phyloP scores from a whole-genome alignment of 2,797 vertebrate species.

The Acrossocheilus fasciatus region DNA sequence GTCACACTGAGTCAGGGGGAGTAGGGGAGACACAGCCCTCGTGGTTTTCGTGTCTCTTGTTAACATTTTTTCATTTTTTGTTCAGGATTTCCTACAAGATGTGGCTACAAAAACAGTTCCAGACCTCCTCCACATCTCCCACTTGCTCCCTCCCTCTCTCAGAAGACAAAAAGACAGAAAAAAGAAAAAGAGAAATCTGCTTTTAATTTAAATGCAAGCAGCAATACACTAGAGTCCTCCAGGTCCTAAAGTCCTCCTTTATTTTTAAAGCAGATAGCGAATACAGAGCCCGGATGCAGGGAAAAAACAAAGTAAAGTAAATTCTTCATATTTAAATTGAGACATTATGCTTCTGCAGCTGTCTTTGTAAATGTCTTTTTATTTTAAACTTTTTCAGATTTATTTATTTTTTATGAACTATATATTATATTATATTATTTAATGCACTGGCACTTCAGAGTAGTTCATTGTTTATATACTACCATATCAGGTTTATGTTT shows the following conservation, averaged over 20 bases:
- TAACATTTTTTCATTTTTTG: slow-evolving; percentile 76
- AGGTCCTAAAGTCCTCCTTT: slow-evolving; percentile 76
- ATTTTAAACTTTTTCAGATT: neutral
- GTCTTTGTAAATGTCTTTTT: neutral
- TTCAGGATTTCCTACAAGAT: slow-evolving; percentile 82
- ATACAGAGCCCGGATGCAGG: slow-evolving; percentile 60
- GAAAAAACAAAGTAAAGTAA: slow-evolving; percentile 42
- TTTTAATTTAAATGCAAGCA: slow-evolving; percentile 79
- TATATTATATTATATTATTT: neutral
- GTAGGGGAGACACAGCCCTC: slow-evolving; percentile 67
- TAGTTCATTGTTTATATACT: neutral
- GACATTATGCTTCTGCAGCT: neutral
- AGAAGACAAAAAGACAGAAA: slow-evolving; percentile 59
- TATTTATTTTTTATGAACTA: neutral
- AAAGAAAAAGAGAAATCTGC: slow-evolving; percentile 72
- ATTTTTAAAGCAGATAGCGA: slow-evolving; percentile 49
- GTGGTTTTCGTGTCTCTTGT: slow-evolving; percentile 75
- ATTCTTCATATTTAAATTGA: slow-evolving; percentile 31
- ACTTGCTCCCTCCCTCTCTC: slow-evolving; percentile 61
- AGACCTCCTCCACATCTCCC: slow-evolving; percentile 66
- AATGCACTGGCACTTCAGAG: neutral
- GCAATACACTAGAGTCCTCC: slow-evolving; percentile 68
- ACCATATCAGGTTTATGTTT: neutral
- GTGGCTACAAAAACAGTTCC: slow-evolving; percentile 74
- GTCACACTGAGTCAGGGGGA: slow-evolving; percentile 56